phyloP scores from a whole-genome alignment of 2,797 vertebrate genomes.

The Cyclopterus lumpus region DNA sequence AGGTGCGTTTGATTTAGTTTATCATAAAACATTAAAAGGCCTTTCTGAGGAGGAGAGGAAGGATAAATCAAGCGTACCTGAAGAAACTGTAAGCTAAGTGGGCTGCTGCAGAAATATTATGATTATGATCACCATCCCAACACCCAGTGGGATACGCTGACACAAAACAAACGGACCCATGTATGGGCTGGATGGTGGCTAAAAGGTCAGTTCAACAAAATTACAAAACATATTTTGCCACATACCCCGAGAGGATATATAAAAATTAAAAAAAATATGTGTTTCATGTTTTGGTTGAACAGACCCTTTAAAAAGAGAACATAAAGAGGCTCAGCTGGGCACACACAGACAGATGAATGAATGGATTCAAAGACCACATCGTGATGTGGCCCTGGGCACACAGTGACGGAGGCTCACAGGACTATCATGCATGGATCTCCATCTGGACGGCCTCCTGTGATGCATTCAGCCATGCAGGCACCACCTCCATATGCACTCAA shows the following conservation, averaged over 20 bases:
- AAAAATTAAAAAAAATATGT: too few relatives aligned
- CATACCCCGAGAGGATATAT: neutral
- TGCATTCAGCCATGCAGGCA: conserved; percentile 75
- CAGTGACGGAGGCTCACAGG: conserved; percentile 37
- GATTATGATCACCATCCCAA: conserved; percentile 6
- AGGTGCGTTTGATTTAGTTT: conserved; percentile 32
- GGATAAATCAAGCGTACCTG: conserved; percentile 34
- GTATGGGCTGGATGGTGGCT: conserved; percentile 22
- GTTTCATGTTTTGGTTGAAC: conserved; percentile 34
- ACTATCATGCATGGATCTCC: conserved; percentile 64
- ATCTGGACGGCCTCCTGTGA: conserved; percentile 39
- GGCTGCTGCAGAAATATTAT: conserved; percentile 34
- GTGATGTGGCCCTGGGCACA: conserved; percentile 48
- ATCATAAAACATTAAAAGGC: neutral
- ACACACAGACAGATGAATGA: conserved; percentile 48
- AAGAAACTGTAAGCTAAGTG: conserved; percentile 29
- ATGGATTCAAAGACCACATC: conserved; percentile 35
- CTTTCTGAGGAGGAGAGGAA: neutral
- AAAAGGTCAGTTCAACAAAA: conserved; percentile 60
- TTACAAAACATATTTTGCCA: conserved; percentile 9
- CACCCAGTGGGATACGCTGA: conserved; percentile 20
- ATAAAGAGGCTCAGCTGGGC: conserved; percentile 54
- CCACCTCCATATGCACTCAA: conserved; percentile 70
- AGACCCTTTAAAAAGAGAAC: conserved; percentile 43
- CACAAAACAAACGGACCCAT: conserved; percentile 30